phyloP scores from a whole-genome alignment of 1,140 invertebrate species.

The Hyles euphorbiae region DNA sequence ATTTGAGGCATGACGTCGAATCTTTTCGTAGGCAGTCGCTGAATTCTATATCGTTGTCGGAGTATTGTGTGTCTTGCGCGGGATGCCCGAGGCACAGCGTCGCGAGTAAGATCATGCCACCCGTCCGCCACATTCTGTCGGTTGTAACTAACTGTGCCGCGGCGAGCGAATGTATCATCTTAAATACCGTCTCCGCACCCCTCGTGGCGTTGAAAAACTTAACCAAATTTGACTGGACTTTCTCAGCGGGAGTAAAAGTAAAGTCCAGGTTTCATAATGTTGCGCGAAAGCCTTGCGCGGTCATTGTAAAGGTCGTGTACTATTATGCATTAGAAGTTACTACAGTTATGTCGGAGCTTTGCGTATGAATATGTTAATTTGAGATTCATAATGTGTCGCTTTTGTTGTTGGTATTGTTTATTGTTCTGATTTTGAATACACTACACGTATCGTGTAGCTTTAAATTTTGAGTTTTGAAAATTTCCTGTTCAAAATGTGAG shows the following conservation, averaged over 20 bases:
- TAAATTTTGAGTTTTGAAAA: no score
- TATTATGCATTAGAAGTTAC: background rate
- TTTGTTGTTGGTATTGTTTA: no score
- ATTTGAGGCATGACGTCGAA: constrained; percentile 87
- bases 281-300: constrained; percentile 48
- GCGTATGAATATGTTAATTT: no score
- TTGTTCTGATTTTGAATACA: no score
- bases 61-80: constrained; percentile 79
- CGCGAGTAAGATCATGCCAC: constrained; percentile 71
- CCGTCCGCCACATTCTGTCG: constrained; percentile 57
- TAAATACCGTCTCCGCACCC: constrained; percentile 59
- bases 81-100: constrained; percentile 78
- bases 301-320: constrained; percentile 51
- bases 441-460: no score
- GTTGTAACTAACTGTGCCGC: constrained; percentile 45
- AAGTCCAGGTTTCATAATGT: constrained; percentile 63
- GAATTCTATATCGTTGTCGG: constrained; percentile 85
- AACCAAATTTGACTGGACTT: constrained; percentile 41
- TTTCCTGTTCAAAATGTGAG: no score
- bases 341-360: no score
- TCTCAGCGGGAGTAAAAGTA: constrained; percentile 67
- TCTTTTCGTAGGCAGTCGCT: constrained; percentile 87
- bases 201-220: constrained; percentile 40
- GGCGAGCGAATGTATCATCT: constrained; percentile 31
- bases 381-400: no score